phyloP scores from a whole-genome alignment of 2,797 vertebrate genomes.

The Fringilla coelebs region DNA sequence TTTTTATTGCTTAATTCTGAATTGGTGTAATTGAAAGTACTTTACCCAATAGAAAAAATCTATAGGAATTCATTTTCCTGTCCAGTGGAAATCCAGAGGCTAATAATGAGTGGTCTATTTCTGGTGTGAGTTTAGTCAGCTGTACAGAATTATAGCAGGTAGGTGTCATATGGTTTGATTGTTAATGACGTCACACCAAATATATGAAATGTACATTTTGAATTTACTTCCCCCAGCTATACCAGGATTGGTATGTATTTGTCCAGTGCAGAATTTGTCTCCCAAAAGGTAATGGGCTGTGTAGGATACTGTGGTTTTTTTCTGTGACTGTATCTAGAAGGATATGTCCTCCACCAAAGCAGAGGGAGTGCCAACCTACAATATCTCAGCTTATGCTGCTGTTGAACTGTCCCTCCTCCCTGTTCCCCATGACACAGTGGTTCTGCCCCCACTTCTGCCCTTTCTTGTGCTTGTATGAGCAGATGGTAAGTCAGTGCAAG shows the following conservation, averaged over 20 bases:
- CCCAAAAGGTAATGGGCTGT: not conserved
- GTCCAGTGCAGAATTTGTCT: not conserved
- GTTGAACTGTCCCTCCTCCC: accelerated
- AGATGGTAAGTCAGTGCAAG: constrained; percentile 1
- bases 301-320: not conserved
- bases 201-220: not conserved
- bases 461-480: not conserved
- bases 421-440: not conserved
- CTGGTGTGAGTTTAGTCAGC: not conserved
- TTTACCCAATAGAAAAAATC: not conserved
- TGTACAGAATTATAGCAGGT: not conserved
- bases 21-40: not conserved
- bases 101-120: not conserved
- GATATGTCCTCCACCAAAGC: not conserved
- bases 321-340: not conserved
- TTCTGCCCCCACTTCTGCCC: not conserved
- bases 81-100: not conserved
- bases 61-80: not conserved
- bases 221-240: not conserved
- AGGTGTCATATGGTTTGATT: not conserved
- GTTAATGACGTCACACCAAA: not conserved
- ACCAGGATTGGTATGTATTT: not conserved
- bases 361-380: not conserved
- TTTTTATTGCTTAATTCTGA: not conserved
- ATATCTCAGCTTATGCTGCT: not conserved